Percentiles rank a stretch among this genome's conserved stretches.
Conservation (phyloP, 2,888 invertebrate species). For the Drosophila putrida region DNA sequence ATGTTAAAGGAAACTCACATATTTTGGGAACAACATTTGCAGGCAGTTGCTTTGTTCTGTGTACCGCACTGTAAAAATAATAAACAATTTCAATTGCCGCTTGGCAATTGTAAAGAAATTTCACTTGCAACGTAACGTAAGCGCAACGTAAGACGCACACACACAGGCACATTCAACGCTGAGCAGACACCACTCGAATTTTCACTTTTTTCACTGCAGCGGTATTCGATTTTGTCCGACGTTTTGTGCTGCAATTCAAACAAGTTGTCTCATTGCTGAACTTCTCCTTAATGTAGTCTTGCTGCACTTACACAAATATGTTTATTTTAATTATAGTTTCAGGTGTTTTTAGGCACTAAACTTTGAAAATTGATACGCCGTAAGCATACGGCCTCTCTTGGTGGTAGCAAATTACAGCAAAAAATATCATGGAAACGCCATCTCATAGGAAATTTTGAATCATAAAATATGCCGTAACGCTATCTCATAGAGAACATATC, state of each 20-base stretch:
- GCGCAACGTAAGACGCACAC: constrained; percentile 63
- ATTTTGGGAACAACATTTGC: constrained; percentile 74
- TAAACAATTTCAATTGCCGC: constrained; percentile 62
- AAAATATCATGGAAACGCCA: too few relatives aligned
- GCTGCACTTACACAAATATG: constrained; percentile 41
- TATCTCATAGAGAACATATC: too few relatives aligned
- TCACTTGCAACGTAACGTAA: constrained; percentile 72
- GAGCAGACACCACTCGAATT: constrained; percentile 62
- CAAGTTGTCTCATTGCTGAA: constrained; percentile 25
- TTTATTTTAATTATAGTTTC: constrained; percentile 36
- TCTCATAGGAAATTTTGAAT: too few relatives aligned
- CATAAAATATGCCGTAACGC: too few relatives aligned
- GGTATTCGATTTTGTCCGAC: constrained; percentile 25
- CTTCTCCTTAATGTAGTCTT: constrained; percentile 21
- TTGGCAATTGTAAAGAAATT: constrained; percentile 62
- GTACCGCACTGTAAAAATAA: constrained; percentile 39
- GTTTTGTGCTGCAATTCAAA: constrained; percentile 20
- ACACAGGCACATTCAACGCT: constrained; percentile 35
- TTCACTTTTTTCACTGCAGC: constrained; percentile 74
- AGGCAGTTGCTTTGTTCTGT: constrained; percentile 62
- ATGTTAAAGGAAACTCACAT: constrained; percentile 65
- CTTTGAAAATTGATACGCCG: constrained; percentile 56
- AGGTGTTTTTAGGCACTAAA: constrained; percentile 45
- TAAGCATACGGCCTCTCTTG: constrained; percentile 57
- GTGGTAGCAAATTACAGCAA: constrained; percentile 1